Base-by-base conservation (phyloP, 1,140 invertebrate species). In the Drosophila lacertosa region DNA sequence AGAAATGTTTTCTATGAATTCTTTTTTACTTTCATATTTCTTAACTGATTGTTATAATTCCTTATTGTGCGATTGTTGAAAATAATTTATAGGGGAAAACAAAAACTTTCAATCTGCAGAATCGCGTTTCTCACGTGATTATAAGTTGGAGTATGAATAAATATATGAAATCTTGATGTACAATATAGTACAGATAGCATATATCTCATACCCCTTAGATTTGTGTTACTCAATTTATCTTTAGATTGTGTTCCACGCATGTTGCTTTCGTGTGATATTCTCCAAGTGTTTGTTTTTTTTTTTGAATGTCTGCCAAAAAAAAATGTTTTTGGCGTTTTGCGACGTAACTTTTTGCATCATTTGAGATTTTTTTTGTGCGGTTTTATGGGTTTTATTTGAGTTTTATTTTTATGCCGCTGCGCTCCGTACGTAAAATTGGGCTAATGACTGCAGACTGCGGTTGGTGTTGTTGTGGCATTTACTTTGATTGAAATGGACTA, bases 391-490 rank as follows among this genome's bases (percentile, higher is more conserved):
- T 55, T 72, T 59, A 67, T 72, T 59, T 53, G 35, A 47, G 54
- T 75, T 59, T 63, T 48, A 59, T 65, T 47, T 51, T 51, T 54
- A 57, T 75, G 35, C 40, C 45, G 40, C 64, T 40, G 29, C 35
- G 33, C 53, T 37, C 7, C 62, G 57, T 64, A n/a, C n/a, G 55
- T 67, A 15, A 75, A 88, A 76, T 77, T 88, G 64, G 82, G 82
- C 77, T 83, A 89, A 89, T 89, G 65, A 62, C 76, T 73, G 64
- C 45, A 50, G 70, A 50, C 74, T 77, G 65, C 45, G 76, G 67
- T 63, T 74, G 51, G 53, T 35, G 45, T 79, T 59, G 66, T 67
- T 45, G 54, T 73, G 54, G 32, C 15, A 18, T 32, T 47, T 35
- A 22, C 13, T 44, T 5, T 29, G 53, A 65, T 70, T 53, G 42